Base-by-base conservation (phyloP, 2,113 vertebrate species). In the Heloderma charlesbogerti region DNA sequence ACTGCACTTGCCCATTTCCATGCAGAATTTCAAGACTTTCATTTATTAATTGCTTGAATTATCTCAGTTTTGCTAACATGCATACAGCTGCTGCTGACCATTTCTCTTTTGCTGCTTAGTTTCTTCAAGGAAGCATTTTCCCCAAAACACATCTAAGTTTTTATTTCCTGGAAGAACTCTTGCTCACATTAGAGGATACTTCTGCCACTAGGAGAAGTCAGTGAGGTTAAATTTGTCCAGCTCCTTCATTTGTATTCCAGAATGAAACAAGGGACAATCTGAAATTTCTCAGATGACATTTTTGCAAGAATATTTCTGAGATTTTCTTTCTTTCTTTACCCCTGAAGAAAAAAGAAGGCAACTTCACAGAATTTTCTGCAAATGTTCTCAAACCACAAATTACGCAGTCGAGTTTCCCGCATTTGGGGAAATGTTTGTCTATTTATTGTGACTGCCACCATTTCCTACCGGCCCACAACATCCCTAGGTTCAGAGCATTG, bases 151-250 rank as follows among this genome's bases (percentile, higher is more conserved):
- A 78, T 88, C 84, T 83, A 40, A 82, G 51, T 82, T 93, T 95
- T 95, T 90, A n/a, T 93, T 95, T 95, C 88, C 91, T 94, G 63
- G 29, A 92, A 94, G 85, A 81, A 92, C 5, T 25, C 34, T 93
- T 45, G 0, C 67, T 94, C 75, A 51, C 0, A 0, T 57, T 91
- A 88, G 72, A 94, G 92, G 92, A 95, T 91, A 87, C 91, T 96
- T 93, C 94, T 94, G 48, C 85, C 87, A 91, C 66, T 91, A n/a
- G n/a, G n/a, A 89, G 84, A 93, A 94, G 83, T 91, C 88, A 93
- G 40, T 63, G 37, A 0, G 60, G 2, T 75, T 93, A 45, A 43
- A 3, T 18, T 6, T 8, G 43, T 48, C 45, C 54, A 63, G n/a
- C 29, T 54, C 48, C n/a, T 83, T 86, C 29, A 71, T 8, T 71